Evolutionary conservation across 2,888 invertebrate species (phyloP).

Genomic region (Baccha elongata): DNA sequence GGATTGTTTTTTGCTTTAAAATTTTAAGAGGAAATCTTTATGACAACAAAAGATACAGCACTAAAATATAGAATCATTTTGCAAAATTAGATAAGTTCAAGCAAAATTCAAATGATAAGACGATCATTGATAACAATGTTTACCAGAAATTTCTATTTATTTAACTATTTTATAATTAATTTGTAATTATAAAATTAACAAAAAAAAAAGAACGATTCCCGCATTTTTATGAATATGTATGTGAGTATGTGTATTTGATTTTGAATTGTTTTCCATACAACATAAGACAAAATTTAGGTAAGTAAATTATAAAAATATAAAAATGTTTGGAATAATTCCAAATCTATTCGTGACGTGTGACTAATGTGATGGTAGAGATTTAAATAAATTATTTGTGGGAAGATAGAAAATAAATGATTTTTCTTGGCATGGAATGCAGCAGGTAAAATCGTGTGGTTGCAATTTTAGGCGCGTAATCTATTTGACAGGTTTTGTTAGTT

Average conservation of each 20-base stretch:
- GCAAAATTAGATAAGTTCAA: conserved; percentile 42
- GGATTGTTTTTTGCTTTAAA: background rate
- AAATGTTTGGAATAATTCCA: conserved; percentile 54
- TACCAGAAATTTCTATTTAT: background rate
- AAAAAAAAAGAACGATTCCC: no score
- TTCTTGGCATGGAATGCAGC: conserved; percentile 55
- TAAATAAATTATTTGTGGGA: conserved; percentile 32
- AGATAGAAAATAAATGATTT: conserved; percentile 37
- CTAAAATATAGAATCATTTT: conserved; percentile 47
- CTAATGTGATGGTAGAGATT: conserved; percentile 45
- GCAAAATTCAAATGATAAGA: conserved; percentile 45
- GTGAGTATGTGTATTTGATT: background rate
- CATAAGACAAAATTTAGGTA: conserved; percentile 19
- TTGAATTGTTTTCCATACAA: conserved; percentile 45
- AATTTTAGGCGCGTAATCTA: conserved; percentile 28
- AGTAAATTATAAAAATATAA: conserved; percentile 17
- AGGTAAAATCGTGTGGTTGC: conserved; percentile 48
- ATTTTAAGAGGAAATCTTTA: background rate
- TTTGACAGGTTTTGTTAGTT: conserved; percentile 27
- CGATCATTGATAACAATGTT: conserved; percentile 43
- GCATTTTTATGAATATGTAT: background rate
- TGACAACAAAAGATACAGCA: conserved; percentile 10
- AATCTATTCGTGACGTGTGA: conserved; percentile 61
- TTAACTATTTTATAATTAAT: conserved; percentile 18
- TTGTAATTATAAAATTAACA: conserved; percentile 1